A percentile compares a stretch with the other conserved stretches of the same genome.
Conservation (phyloP, 1,140 invertebrate species). For the Polyergus mexicanus region DNA sequence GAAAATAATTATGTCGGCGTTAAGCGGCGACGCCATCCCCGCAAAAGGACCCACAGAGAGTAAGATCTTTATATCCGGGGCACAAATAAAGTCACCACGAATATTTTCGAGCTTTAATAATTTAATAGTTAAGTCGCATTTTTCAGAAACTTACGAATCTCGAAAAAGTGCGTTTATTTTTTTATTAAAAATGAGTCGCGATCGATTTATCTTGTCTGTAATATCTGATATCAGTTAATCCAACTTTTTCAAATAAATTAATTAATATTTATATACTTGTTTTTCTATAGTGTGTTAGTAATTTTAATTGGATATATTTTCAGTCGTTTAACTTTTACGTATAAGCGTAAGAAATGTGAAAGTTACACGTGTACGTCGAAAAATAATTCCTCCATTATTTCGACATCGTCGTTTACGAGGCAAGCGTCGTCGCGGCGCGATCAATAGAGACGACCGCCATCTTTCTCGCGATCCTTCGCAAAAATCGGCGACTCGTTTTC, state of each 20-base stretch:
- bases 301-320: not conserved
- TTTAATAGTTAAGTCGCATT: conserved; percentile 11
- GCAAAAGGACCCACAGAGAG: conserved; percentile 12
- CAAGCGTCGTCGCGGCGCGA: conserved; percentile 39
- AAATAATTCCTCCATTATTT: conserved; percentile 2
- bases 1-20: conserved; percentile 63
- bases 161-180: not conserved
- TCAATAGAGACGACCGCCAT: conserved; percentile 52
- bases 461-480: conserved; percentile 38
- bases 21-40: conserved; percentile 47
- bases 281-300: not conserved
- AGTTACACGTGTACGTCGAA: not conserved
- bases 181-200: not conserved
- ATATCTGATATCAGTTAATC: not conserved
- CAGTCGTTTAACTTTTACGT: not conserved
- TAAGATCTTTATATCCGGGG: conserved; percentile 45
- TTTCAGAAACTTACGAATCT: not conserved
- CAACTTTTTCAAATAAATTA: not conserved
- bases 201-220: not conserved
- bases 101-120: conserved; percentile 30
- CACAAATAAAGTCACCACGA: conserved; percentile 42
- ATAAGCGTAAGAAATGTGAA: not conserved
- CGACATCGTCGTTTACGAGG: conserved; percentile 17
- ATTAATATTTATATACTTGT: not conserved
- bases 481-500: conserved; percentile 63